Evolutionary conservation across 2,797 vertebrate genomes (phyloP).

Genomic region (Leuciscus waleckii): DNA sequence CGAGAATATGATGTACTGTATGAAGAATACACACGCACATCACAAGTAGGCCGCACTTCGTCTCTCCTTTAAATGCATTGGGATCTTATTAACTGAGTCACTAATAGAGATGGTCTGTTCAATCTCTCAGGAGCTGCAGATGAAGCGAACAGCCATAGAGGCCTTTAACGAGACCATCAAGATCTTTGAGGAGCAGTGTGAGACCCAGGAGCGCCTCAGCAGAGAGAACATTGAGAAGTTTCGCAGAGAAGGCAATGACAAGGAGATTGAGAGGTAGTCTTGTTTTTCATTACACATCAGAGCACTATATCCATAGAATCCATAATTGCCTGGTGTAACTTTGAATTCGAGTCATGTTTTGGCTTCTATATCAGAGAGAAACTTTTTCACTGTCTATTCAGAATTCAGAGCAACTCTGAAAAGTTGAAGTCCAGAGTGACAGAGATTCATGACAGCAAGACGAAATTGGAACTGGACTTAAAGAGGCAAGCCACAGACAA

Average conservation of each 20-base stretch:
- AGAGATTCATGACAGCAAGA: slow-evolving; percentile 96
- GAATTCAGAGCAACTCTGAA: slow-evolving; percentile 97
- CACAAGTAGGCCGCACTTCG: slow-evolving; percentile 83
- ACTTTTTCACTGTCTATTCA: slow-evolving; percentile 60
- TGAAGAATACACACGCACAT: slow-evolving; percentile 96
- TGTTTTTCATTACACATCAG: not conserved
- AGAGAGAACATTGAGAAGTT: slow-evolving; percentile 99
- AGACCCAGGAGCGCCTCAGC: slow-evolving; percentile 98
- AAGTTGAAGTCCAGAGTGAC: slow-evolving; percentile 97
- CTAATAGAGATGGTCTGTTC: not conserved
- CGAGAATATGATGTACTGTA: slow-evolving; percentile 96
- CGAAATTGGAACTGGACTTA: slow-evolving; percentile 92
- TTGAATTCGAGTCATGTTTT: not conserved
- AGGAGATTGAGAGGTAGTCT: slow-evolving; percentile 95
- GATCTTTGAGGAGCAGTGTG: slow-evolving; percentile 99
- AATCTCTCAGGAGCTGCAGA: slow-evolving; percentile 91
- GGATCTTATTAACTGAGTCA: slow-evolving; percentile 22
- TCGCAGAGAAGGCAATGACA: slow-evolving; percentile 96
- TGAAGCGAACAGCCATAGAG: slow-evolving; percentile 99
- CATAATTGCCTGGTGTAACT: not conserved
- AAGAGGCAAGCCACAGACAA: slow-evolving; percentile 98
- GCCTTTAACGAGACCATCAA: slow-evolving; percentile 99
- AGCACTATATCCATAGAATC: too few relatives aligned
- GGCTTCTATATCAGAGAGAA: not conserved
- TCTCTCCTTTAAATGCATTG: not conserved